Conservation (phyloP, 2,888 invertebrate species). For the Caradrina kadenii region DNA sequence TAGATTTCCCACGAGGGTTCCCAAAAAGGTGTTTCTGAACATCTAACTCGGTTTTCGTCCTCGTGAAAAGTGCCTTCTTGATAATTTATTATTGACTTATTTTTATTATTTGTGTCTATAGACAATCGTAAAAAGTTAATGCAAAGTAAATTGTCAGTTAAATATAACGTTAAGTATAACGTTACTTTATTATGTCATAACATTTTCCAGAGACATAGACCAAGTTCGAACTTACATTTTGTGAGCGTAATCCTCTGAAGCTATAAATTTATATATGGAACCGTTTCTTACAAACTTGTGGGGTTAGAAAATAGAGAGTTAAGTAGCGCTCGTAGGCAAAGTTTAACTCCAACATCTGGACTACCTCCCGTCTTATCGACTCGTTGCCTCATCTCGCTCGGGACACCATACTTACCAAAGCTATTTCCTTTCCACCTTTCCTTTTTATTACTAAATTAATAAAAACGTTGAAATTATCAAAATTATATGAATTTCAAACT, state of each 20-base stretch:
- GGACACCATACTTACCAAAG: conserved; percentile 63
- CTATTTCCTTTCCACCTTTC: conserved; percentile 51
- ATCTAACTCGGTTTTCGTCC: conserved; percentile 51
- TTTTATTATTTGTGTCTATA: conserved; percentile 40
- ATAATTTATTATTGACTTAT: conserved; percentile 53
- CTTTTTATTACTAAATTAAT: conserved; percentile 36
- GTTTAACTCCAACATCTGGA: conserved; percentile 75
- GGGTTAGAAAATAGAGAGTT: conserved; percentile 75
- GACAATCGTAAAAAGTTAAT: conserved; percentile 39
- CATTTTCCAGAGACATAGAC: conserved; percentile 55
- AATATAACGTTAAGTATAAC: conserved; percentile 44
- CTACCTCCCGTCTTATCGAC: conserved; percentile 74
- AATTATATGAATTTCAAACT: not conserved
- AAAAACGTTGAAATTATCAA: not conserved
- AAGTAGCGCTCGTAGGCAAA: conserved; percentile 71
- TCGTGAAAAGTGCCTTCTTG: conserved; percentile 52
- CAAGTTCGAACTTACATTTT: conserved; percentile 61
- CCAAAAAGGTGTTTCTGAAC: conserved; percentile 56
- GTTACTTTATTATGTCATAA: conserved; percentile 51
- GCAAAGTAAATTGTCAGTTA: conserved; percentile 28
- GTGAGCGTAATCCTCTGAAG: conserved; percentile 58
- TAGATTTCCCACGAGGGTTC: conserved; percentile 63
- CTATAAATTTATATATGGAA: conserved; percentile 72
- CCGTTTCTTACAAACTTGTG: conserved; percentile 72
- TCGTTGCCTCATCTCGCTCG: conserved; percentile 63